phyloP scores from a whole-genome alignment of 2,797 vertebrate species.

The Halcyon leucocephala region DNA sequence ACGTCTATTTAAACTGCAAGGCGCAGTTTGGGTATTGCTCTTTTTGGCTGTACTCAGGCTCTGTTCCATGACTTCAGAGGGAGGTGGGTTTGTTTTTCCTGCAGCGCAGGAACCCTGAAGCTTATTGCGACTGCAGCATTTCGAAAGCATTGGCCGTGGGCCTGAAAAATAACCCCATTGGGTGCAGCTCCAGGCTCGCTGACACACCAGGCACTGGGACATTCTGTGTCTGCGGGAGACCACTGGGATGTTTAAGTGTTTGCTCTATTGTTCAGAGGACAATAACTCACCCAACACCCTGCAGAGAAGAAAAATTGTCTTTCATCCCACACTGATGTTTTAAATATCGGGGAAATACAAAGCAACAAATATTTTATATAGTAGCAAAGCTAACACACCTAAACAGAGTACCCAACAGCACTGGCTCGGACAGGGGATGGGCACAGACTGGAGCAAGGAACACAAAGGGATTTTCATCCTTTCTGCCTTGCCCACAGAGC shows the following conservation, averaged over 20 bases:
- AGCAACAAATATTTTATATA: not conserved
- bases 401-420: not conserved
- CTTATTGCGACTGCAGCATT: not conserved
- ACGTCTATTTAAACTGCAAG: accelerated
- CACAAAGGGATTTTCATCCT: not conserved
- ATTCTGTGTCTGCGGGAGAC: not conserved
- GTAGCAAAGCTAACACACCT: not conserved
- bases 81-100: not conserved
- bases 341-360: not conserved
- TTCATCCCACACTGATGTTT: not conserved
- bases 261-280: not conserved
- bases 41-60: not conserved
- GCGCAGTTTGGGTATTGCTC: not conserved
- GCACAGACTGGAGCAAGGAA: not conserved
- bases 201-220: not conserved
- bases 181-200: not conserved
- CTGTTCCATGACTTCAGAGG: not conserved
- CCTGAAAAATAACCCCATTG: not conserved
- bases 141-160: not conserved
- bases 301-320: not conserved
- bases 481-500: not conserved
- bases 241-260: not conserved
- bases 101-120: not conserved
- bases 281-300: not conserved
- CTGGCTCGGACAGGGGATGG: not conserved